Evolutionary conservation across 1,140 invertebrate species (phyloP).

Genomic region (Papilio aristodemus): DNA sequence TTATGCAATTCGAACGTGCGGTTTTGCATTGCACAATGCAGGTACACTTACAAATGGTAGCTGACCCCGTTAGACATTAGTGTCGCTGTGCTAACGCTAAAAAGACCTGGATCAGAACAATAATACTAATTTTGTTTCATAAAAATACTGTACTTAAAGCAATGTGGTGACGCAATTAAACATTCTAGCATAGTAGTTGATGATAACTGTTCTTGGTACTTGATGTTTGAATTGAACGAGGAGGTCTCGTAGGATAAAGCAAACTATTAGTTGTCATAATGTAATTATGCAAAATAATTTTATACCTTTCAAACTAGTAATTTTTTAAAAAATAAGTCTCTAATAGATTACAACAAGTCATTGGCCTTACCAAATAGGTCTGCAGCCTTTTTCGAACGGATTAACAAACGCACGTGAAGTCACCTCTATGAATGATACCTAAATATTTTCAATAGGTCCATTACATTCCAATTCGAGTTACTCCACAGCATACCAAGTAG

Average conservation of each 20-base stretch:
- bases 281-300: too few relatives aligned
- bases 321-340: neutral
- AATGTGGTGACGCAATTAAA: neutral
- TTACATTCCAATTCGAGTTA: constrained; percentile 15
- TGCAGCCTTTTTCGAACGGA: neutral
- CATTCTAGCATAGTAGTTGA: neutral
- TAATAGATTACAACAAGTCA: constrained; percentile 8
- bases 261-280: too few relatives aligned
- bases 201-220: neutral
- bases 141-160: neutral
- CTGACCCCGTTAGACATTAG: constrained; percentile 50
- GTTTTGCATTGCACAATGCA: constrained; percentile 41
- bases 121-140: constrained; percentile 3
- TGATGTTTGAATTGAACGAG: too few relatives aligned
- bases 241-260: too few relatives aligned
- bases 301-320: too few relatives aligned
- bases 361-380: constrained; percentile 19
- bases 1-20: constrained; percentile 37
- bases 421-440: neutral
- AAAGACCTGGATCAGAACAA: constrained; percentile 10
- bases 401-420: constrained; percentile 25
- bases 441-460: neutral
- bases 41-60: constrained; percentile 53
- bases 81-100: constrained; percentile 21
- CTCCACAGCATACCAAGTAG: constrained; percentile 39